These are phyloP conservation scores for Entosphenus tridentatus DNA, from an alignment of 2,113 vertebrate genomes.

Conservation along the genomic window DNA sequence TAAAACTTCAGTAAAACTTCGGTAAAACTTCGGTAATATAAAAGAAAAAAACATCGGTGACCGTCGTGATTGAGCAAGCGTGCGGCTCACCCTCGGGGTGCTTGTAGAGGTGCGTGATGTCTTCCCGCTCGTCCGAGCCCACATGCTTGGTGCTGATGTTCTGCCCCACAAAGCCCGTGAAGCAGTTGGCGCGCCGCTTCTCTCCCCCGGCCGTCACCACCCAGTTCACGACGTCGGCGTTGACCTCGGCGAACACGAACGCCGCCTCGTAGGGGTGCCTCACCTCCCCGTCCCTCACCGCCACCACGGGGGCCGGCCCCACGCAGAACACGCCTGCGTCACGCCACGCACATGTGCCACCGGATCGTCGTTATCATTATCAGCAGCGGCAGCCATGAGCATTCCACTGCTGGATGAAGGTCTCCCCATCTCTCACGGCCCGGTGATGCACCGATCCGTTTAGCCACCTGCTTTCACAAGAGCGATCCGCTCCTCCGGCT, in stretches of 20 bases:
- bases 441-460: too few relatives aligned
- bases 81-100: background rate
- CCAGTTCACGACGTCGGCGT: slow-evolving; percentile 5
- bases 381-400: too few relatives aligned
- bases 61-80: too few relatives aligned
- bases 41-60: too few relatives aligned
- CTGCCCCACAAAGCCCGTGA: background rate
- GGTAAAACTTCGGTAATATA: too few relatives aligned
- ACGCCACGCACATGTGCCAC: too few relatives aligned
- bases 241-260: slow-evolving; percentile 5
- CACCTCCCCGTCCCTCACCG: slow-evolving; percentile 2
- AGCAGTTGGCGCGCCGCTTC: background rate
- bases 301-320: slow-evolving; percentile 3
- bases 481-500: too few relatives aligned
- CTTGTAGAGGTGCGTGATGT: slow-evolving; percentile 6
- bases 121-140: slow-evolving; percentile 2
- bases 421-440: too few relatives aligned
- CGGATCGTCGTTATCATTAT: too few relatives aligned
- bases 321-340: background rate
- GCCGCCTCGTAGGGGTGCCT: background rate
- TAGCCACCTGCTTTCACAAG: too few relatives aligned
- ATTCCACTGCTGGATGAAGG: too few relatives aligned
- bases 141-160: slow-evolving; percentile 2
- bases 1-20: too few relatives aligned
- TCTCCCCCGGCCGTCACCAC: background rate